Base-by-base conservation (phyloP, 1,140 invertebrate species). In the Drepana arcuata region DNA sequence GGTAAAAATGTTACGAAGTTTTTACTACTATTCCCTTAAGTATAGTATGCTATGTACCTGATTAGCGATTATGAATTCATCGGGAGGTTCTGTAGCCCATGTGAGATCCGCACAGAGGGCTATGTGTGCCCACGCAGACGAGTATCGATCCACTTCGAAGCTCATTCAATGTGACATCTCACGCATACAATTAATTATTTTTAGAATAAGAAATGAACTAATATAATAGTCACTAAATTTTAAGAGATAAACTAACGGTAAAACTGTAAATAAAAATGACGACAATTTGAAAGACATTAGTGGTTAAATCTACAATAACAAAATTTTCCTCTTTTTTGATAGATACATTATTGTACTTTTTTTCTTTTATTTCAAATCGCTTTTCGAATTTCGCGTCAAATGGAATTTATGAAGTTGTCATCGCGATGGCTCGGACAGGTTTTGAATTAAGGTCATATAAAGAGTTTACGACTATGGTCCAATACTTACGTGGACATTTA, bases 291-390 rank as follows among this genome's bases (percentile, higher is more conserved):
- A 72, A 75, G 65, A 74, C 73, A 78, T 81, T 73, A 49, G 68
- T 68, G 60, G 54, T 75, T 71, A 77, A 81, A 77, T 78, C 68
- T 77, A 69, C 57, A 60, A 69, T 77, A 74, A 74, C 58, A 78
- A 81, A 80, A 67, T 78, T 77, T 81, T 77, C 48, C 64, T 67
- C 65, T 74, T 78, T 78, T 81, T 77, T 78, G 73, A 81, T 69
- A 67, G 73, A 66, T 73, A 68, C 65, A 71, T 69, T 52, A 64
- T 77, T 66, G 67, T 48, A 53, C 61, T 70, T 69, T 77, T 75
- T 77, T 73, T 78, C 62, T 73, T 74, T 59, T 64, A 65, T 68
- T 78, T 70, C 36, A 67, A 78, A 74, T 75, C 54, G 30, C 57
- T 70, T 70, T 80, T 81, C 62, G 71, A 81, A 78, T 80, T 65